Evolutionary conservation across 2,888 invertebrate genomes (phyloP).

Genomic region (Oegoconia quadripuncta): DNA sequence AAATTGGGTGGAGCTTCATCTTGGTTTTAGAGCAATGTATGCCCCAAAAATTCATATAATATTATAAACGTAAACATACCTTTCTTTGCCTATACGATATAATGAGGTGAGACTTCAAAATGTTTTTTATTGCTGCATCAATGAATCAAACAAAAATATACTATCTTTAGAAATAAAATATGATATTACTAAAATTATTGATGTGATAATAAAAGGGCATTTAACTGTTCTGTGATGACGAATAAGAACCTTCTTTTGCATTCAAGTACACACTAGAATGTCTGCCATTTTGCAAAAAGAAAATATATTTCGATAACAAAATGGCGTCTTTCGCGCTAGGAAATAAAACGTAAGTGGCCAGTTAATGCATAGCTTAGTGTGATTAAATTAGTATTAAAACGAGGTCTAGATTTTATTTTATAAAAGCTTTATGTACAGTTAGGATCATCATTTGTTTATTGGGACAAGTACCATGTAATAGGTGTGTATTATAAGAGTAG

Average conservation of each 20-base stretch:
- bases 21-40: conserved; percentile 84
- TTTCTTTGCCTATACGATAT: conserved; percentile 49
- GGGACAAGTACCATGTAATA: conserved; percentile 59
- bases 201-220: conserved; percentile 42
- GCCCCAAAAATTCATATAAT: conserved; percentile 33
- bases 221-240: conserved; percentile 62
- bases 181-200: conserved; percentile 1
- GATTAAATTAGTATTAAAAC: conserved; percentile 53
- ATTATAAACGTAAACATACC: conserved; percentile 34
- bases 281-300: conserved; percentile 47
- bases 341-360: conserved; percentile 48
- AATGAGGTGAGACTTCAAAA: conserved; percentile 42
- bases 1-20: conserved; percentile 91
- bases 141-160: not conserved
- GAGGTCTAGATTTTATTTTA: conserved; percentile 72
- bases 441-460: conserved; percentile 62
- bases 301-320: conserved; percentile 31
- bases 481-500: conserved; percentile 70
- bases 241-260: conserved; percentile 44
- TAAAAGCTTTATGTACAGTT: conserved; percentile 76
- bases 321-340: conserved; percentile 50
- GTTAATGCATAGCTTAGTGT: conserved; percentile 69
- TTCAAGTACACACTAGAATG: conserved; percentile 38
- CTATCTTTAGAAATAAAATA: not conserved
- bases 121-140: conserved; percentile 44